These are phyloP conservation scores for Aphaenogaster ashmeadi DNA, from an alignment of 1,140 invertebrate genomes.

Conservation along the genomic window DNA sequence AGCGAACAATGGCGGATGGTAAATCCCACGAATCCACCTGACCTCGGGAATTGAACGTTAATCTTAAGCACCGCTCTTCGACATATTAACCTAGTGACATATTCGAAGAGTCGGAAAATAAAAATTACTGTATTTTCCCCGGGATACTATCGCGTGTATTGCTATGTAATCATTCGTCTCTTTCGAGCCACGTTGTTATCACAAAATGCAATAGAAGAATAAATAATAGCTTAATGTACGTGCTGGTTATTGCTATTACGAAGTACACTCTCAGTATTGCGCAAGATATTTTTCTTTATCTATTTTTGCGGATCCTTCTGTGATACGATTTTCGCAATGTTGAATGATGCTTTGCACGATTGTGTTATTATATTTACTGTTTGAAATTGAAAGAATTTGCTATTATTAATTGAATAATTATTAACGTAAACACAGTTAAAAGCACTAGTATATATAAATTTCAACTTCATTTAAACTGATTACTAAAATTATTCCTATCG, in stretches of 20 bases:
- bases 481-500: not conserved
- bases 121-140: constrained; percentile 33
- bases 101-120: constrained; percentile 23
- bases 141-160: constrained; percentile 19
- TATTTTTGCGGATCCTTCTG: not conserved
- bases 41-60: constrained; percentile 34
- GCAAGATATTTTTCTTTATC: not conserved
- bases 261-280: not conserved
- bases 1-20: constrained; percentile 35
- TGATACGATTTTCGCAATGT: not conserved
- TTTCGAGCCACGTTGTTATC: constrained; percentile 18
- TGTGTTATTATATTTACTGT: not conserved
- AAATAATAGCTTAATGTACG: not conserved
- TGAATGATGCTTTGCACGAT: not conserved
- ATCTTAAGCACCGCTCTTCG: constrained; percentile 7
- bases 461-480: not conserved
- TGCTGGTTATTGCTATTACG: not conserved
- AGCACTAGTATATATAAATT: not conserved
- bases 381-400: not conserved
- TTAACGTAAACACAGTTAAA: not conserved
- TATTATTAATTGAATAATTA: constrained; percentile 12
- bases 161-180: constrained; percentile 19
- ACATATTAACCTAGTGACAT: constrained; percentile 51
- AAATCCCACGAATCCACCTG: constrained; percentile 39
- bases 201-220: constrained; percentile 4